Base-by-base conservation (phyloP, 2,888 invertebrate genomes). In the Augiades crinisus region DNA sequence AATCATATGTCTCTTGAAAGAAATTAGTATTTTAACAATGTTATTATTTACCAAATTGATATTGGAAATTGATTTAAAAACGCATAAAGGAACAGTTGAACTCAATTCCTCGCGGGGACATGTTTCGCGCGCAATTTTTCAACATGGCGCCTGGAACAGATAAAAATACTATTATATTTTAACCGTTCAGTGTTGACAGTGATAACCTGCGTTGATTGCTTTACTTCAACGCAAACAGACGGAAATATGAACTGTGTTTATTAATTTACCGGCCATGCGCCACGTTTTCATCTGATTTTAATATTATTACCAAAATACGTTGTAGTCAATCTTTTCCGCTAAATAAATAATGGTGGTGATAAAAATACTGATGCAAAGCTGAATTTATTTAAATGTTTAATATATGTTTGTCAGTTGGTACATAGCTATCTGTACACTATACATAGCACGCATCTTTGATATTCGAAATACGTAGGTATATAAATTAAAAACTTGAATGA, bases 101-200 rank as follows among this genome's bases (percentile, higher is more conserved):
- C 14, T 14, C 45, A 22, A 45, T 45, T 45, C 22, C 6, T 45
- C 34, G 34, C 17, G 19, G 13, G 7, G 30, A 30, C 30, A 5
- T 45, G 27, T 34, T 45, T 45, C 45, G 45, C 45, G 45, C 33
- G 44, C 44, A 44, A 21, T 34, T 34, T 45, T 45, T 36, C 27
- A 36, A 45, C 16, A 36, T 45, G 45, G 45, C 30, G 21, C 7
- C 22, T 5, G 14, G 3, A n/a, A 43, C 19, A 31, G 45, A 45
- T 22, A 24, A 45, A 44, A 45, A 36, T 22, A 44, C 33, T 44
- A 45, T 45, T 45, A 45, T 45, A 24, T 45, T 45, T 45, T 45
- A 24, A 34, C 12, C 7, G 33, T 16, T n/a, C 34, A 45, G 24
- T 45, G 24, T 45, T 34, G 45, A 34, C 34, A 24, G 16, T 45